Conservation (phyloP, 2,797 vertebrate genomes). For the Hydrophis major region DNA sequence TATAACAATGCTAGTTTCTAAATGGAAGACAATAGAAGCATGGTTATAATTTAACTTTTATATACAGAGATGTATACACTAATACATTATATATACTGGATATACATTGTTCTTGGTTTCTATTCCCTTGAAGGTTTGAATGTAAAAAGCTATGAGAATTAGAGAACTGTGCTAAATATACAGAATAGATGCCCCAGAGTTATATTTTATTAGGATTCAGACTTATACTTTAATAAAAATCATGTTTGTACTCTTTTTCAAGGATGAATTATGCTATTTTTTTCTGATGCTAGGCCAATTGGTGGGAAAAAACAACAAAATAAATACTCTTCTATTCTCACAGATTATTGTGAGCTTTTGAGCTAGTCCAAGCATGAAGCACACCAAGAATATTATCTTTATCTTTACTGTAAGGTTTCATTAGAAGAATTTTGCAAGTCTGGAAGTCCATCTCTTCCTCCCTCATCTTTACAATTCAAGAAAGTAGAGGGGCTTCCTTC, state of each 20-base stretch:
- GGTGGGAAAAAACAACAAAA: neutral
- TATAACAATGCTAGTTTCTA: neutral
- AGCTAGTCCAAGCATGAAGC: neutral
- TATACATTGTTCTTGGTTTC: neutral
- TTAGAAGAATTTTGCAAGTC: neutral
- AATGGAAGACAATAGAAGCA: neutral
- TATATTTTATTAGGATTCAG: neutral
- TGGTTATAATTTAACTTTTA: neutral
- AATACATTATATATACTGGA: neutral
- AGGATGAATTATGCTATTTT: neutral
- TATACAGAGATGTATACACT: neutral
- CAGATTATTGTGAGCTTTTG: neutral
- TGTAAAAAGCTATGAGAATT: neutral
- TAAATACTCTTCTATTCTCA: neutral
- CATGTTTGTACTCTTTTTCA: neutral
- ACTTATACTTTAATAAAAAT: neutral
- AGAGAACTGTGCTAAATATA: neutral
- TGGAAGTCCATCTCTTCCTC: neutral
- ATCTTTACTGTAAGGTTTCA: neutral
- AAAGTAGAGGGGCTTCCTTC: neutral
- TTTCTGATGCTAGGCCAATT: neutral
- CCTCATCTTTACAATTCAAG: neutral
- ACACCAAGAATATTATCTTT: neutral
- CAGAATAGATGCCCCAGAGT: neutral
- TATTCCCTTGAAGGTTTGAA: neutral